Conservation (phyloP, 2,888 invertebrate species). For the Archaeoteleia sp. region DNA sequence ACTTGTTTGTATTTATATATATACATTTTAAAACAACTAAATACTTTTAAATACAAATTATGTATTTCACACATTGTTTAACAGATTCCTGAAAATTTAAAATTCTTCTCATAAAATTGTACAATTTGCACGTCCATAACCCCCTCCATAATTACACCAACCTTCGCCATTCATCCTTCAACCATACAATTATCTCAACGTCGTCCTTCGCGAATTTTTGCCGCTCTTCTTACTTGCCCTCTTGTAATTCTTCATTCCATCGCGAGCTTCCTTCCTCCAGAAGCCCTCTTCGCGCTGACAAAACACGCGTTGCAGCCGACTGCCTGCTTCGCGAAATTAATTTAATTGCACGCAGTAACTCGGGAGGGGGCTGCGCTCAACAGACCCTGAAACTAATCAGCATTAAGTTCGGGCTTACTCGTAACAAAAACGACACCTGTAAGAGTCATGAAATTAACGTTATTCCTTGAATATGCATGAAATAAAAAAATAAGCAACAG, state of each 20-base stretch:
- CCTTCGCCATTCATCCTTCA: no score
- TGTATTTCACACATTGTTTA: no score
- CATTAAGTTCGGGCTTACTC: slow-evolving; percentile 52
- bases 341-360: slow-evolving; percentile 53
- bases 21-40: no score
- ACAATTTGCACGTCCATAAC: no score
- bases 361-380: slow-evolving; percentile 47
- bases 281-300: slow-evolving; percentile 52
- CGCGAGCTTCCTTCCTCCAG: slow-evolving; percentile 42
- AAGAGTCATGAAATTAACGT: slow-evolving; percentile 54
- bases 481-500: slow-evolving; percentile 22
- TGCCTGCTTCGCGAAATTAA: slow-evolving; percentile 51
- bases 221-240: no score
- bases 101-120: no score
- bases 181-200: no score
- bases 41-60: no score
- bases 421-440: slow-evolving; percentile 54
- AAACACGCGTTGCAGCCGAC: slow-evolving; percentile 50
- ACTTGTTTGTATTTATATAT: no score
- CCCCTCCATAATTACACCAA: no score
- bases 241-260: slow-evolving; percentile 47
- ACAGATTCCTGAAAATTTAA: no score
- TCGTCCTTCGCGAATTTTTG: no score
- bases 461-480: slow-evolving; percentile 29
- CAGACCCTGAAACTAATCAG: slow-evolving; percentile 54